A percentile compares a stretch with the other conserved stretches of the same genome.
Evolutionary conservation across 2,888 invertebrate species (phyloP).

Genomic region (Hoplodrina blanda): DNA sequence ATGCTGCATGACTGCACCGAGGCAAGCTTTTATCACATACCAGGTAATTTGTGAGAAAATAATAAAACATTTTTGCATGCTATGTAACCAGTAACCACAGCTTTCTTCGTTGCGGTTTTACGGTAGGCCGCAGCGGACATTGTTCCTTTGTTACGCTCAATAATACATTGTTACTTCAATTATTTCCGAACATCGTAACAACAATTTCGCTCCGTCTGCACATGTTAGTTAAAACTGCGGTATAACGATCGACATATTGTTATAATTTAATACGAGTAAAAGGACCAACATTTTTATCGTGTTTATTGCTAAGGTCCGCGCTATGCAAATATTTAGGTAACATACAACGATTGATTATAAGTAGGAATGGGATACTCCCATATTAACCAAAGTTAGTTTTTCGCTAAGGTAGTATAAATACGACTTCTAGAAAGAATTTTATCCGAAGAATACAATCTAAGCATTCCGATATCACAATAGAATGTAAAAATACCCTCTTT

Average conservation of each 20-base stretch:
- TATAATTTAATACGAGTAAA: not conserved
- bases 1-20: conserved; percentile 2
- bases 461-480: too few relatives aligned
- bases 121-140: conserved; percentile 14
- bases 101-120: conserved; percentile 36
- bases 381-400: too few relatives aligned
- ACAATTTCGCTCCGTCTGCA: conserved; percentile 8
- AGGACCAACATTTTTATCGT: not conserved
- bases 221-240: conserved; percentile 5
- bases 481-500: too few relatives aligned
- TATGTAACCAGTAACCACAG: conserved; percentile 20
- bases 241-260: conserved; percentile 1
- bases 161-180: conserved; percentile 34
- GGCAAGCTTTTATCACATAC: conserved; percentile 8
- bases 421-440: too few relatives aligned
- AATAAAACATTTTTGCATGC: conserved; percentile 24
- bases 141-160: conserved; percentile 41
- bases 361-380: too few relatives aligned
- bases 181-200: conserved; percentile 15
- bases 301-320: not conserved
- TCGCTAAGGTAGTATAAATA: too few relatives aligned
- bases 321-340: not conserved
- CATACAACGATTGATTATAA: not conserved
- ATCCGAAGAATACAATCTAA: too few relatives aligned
- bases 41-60: conserved; percentile 23